Evolutionary conservation across 37 sponge, comb jelly and placozoan species (phyloP).

Genomic region (Aphrocallistes beatrix): DNA sequence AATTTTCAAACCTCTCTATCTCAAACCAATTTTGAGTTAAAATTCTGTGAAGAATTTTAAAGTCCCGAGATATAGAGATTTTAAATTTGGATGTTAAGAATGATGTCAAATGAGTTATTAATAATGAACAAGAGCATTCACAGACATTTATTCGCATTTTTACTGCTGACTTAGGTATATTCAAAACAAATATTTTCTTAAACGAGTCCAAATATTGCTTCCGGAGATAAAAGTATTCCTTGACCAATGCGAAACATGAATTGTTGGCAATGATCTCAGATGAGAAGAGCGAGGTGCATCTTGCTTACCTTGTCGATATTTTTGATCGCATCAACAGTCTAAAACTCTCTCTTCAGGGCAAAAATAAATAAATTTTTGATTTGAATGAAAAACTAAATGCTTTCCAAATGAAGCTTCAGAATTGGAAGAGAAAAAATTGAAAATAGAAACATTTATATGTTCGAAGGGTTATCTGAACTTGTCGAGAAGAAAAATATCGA

Average conservation of each 20-base stretch:
- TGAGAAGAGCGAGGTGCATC: constrained; percentile 14
- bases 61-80: too few relatives aligned
- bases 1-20: too few relatives aligned
- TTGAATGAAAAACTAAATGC: not conserved
- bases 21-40: too few relatives aligned
- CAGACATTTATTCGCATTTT: too few relatives aligned
- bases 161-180: too few relatives aligned
- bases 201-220: constrained; percentile 7
- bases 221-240: constrained; percentile 13
- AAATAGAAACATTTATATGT: not conserved
- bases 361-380: constrained; percentile 9
- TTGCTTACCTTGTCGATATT: constrained; percentile 6
- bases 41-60: too few relatives aligned
- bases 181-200: too few relatives aligned
- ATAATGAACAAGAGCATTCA: too few relatives aligned
- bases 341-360: not conserved
- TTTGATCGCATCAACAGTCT: constrained; percentile 15
- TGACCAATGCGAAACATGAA: constrained; percentile 1
- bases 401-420: constrained; percentile 18
- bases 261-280: not conserved
- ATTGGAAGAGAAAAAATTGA: constrained; percentile 13
- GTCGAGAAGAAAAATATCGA: not conserved
- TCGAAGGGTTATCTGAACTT: not conserved
- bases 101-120: too few relatives aligned
- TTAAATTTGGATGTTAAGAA: too few relatives aligned